phyloP scores from a whole-genome alignment of 2,113 vertebrate genomes.

The Tragelaphus scriptus region DNA sequence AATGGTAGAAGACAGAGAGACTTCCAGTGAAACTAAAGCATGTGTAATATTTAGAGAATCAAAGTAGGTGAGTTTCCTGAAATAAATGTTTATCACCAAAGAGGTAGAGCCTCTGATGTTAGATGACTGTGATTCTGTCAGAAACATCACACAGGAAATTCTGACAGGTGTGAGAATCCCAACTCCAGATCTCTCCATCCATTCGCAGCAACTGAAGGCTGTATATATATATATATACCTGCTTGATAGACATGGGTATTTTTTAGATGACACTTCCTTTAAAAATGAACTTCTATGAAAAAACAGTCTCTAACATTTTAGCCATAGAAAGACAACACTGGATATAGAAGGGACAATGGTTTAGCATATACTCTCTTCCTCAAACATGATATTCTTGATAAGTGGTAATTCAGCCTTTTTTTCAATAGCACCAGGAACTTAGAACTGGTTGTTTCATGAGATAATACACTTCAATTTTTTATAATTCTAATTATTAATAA shows the following conservation, averaged over 20 bases:
- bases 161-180: neutral
- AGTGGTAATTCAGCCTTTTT: neutral
- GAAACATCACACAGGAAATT: neutral
- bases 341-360: neutral
- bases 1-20: neutral
- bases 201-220: neutral
- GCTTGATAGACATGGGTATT: neutral
- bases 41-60: neutral
- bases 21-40: neutral
- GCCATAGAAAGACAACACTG: neutral
- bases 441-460: neutral
- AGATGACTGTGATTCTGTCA: neutral
- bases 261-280: neutral
- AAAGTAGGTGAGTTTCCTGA: neutral
- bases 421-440: neutral
- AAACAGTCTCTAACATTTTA: neutral
- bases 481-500: constrained; percentile 17
- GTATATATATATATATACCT: neutral
- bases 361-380: neutral
- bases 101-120: neutral
- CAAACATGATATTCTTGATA: constrained; percentile 6
- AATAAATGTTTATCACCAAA: neutral
- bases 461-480: neutral
- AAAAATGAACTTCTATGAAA: neutral
- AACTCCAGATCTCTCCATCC: neutral